Base-by-base conservation (phyloP, 1,140 invertebrate genomes). In the Proctacanthus coquilletti region DNA sequence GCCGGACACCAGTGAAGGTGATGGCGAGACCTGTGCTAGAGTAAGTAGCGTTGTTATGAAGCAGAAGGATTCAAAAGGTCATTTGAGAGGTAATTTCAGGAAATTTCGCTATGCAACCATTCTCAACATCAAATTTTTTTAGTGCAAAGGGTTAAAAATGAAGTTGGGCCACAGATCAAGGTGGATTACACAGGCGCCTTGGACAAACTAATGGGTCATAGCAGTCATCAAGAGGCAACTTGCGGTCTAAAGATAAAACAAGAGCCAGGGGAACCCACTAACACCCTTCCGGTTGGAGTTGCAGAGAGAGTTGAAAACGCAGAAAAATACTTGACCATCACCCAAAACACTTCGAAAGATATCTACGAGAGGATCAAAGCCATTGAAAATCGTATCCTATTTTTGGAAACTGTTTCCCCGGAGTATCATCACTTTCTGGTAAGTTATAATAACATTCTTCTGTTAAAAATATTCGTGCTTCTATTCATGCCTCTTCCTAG, bases 381-480 rank as follows among this genome's bases (percentile, higher is more conserved):
- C 32, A 61, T 80, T 8, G 78, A 82, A 60, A 65, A 80, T 48
- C 58, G 70, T 44, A 64, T 82, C 42, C 51, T 77, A 20, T 61
- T 67, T 44, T 53, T 80, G 15, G 77, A 82, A 62, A 68, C 75
- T 15, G 51, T 75, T 43, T 80, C 77, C 14, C 77, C 77, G 1
- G 77, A 80, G 54, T 82, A 81, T 45, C 68, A 66, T 38, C 60
- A 66, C 31, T 70, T 75, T 62, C 70, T 64, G 64, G 74, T 75
- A 64, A 64, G 47, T 53, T 21, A 19, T 6, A 21, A 13, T 9
- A 35, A 36, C 21, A 36, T 21, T 5, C 10, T 3, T 33, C 9
- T 33, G 3, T 33, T 33, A 13, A 6, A 14, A n/a, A n/a, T 31
- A 14, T 31, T 31, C 30, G n/a, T n/a, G n/a, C n/a, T n/a, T n/a